These are phyloP conservation scores for Cataglyphis livida DNA, from an alignment of 2,888 invertebrate genomes.

Conservation along the genomic window DNA sequence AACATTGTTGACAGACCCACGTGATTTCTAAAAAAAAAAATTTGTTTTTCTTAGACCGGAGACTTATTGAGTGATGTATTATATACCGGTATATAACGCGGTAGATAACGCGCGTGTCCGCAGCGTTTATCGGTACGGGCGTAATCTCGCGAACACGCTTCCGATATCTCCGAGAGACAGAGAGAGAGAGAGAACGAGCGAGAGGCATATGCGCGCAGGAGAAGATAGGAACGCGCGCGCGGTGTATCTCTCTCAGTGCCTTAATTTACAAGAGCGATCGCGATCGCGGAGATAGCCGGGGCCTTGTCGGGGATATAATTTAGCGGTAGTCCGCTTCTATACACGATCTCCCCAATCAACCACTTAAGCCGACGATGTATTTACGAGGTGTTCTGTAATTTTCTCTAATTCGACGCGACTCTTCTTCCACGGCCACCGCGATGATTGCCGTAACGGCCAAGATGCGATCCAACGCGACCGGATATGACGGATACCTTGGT, in stretches of 20 bases:
- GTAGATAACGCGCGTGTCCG: constrained; percentile 8
- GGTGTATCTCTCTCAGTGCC: constrained; percentile 67
- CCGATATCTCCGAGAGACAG: constrained; percentile 36
- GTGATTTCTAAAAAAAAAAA: no score
- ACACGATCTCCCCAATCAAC: constrained; percentile 84
- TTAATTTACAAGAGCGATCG: constrained; percentile 78
- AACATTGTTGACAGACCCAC: no score
- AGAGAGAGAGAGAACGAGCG: not conserved
- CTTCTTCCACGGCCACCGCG: constrained; percentile 49
- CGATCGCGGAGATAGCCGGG: constrained; percentile 76
- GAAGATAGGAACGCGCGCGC: constrained; percentile 47
- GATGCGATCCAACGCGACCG: constrained; percentile 8
- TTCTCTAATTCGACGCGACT: constrained; percentile 84
- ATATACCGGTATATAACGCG: no score
- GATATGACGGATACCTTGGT: constrained; percentile 10
- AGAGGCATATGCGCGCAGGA: constrained; percentile 23
- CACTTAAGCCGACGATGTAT: constrained; percentile 85
- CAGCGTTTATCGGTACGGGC: constrained; percentile 8
- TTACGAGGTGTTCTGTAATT: constrained; percentile 86
- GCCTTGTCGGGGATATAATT: constrained; percentile 83
- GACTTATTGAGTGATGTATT: no score
- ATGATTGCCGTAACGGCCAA: constrained; percentile 31
- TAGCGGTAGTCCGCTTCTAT: constrained; percentile 84
- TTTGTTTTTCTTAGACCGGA: no score
- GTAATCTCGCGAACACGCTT: constrained; percentile 42